phyloP scores from a whole-genome alignment of 2,797 vertebrate genomes.

The Perodicticus potto region DNA sequence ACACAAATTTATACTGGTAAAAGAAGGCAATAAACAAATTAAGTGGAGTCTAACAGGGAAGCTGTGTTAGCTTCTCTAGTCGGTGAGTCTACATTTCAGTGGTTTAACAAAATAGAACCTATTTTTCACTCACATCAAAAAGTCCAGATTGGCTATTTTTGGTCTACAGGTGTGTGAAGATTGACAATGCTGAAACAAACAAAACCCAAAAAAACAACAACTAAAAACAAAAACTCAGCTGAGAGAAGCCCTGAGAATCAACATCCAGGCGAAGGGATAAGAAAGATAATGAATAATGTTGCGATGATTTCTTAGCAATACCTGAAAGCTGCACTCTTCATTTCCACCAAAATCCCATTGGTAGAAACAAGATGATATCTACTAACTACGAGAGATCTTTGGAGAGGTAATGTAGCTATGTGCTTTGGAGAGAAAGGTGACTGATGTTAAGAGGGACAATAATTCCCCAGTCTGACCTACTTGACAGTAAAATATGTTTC shows the following conservation, averaged over 20 bases:
- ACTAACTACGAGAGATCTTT: background rate
- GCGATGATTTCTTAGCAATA: background rate
- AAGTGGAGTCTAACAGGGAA: background rate
- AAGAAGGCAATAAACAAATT: background rate
- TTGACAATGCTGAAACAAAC: background rate
- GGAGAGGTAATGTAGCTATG: background rate
- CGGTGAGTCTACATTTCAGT: background rate
- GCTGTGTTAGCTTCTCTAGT: background rate
- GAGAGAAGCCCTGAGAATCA: background rate
- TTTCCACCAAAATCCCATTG: background rate
- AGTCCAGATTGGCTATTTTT: background rate
- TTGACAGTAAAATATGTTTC: background rate
- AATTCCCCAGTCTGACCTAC: background rate
- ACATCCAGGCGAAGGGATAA: background rate
- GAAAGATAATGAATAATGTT: background rate
- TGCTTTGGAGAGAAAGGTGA: background rate
- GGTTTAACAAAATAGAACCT: background rate
- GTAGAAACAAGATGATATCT: background rate
- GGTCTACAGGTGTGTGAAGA: background rate
- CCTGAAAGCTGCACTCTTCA: background rate
- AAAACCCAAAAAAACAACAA: background rate
- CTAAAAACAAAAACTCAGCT: background rate
- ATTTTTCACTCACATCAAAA: background rate
- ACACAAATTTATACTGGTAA: background rate
- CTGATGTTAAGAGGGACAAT: background rate